phyloP scores from a whole-genome alignment of 2,888 invertebrate genomes.

The Lumbricus terrestris region DNA sequence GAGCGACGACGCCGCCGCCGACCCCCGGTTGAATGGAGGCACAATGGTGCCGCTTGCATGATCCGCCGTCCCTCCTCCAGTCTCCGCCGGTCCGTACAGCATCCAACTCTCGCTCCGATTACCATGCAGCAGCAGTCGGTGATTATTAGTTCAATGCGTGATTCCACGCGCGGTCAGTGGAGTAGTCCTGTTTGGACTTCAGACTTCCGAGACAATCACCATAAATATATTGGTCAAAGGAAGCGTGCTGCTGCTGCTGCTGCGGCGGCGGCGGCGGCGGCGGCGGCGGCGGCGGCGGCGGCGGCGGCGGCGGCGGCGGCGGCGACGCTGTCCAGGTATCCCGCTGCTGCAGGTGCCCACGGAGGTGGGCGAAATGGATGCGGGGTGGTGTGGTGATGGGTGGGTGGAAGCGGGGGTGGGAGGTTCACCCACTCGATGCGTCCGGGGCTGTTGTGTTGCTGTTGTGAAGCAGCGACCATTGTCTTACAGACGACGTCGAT shows the following conservation, averaged over 20 bases:
- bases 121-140: not conserved
- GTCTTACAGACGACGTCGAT: not conserved
- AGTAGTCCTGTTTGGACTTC: not conserved
- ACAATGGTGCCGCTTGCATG: not conserved
- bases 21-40: not conserved
- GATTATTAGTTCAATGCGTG: not conserved
- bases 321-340: not conserved
- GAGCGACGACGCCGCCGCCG: not conserved
- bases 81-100: not conserved
- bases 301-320: too few species aligned
- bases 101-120: not conserved
- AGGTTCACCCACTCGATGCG: not conserved
- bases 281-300: not conserved
- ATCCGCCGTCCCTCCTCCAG: not conserved
- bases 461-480: not conserved
- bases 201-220: not conserved
- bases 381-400: too few species aligned
- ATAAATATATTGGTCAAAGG: conserved; percentile 3
- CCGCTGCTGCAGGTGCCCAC: not conserved
- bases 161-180: not conserved
- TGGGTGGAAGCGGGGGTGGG: not conserved
- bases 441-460: conserved; percentile 3
- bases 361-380: not conserved
- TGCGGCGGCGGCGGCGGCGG: not conserved
- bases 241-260: not conserved